These are phyloP conservation scores for Drosophila robusta DNA, from an alignment of 2,888 invertebrate genomes.

Conservation along the genomic window DNA sequence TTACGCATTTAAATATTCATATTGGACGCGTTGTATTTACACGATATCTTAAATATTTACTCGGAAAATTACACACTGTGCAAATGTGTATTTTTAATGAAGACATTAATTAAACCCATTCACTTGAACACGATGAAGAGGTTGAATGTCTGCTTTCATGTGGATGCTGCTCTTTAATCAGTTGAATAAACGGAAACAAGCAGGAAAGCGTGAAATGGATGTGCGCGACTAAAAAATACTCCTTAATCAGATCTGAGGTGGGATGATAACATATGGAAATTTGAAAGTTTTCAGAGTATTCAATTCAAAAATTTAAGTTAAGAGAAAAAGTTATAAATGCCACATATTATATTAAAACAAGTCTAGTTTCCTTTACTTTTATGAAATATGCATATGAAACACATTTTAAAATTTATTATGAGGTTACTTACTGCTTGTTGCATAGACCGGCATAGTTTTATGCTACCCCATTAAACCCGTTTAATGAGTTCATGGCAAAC, in stretches of 20 bases:
- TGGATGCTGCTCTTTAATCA: slow-evolving; percentile 23
- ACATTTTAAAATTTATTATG: background rate
- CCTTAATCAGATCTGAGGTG: background rate
- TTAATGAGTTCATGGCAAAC: background rate
- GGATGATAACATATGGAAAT: background rate
- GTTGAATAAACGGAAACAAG: slow-evolving; percentile 12
- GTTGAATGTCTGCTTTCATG: slow-evolving; percentile 10
- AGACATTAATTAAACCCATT: slow-evolving; percentile 49
- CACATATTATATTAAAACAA: too few species aligned
- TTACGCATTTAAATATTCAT: slow-evolving; percentile 51
- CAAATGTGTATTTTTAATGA: slow-evolving; percentile 46
- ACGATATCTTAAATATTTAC: slow-evolving; percentile 48
- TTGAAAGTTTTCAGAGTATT: too few species aligned
- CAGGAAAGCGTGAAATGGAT: background rate
- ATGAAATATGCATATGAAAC: too few species aligned
- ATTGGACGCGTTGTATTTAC: slow-evolving; percentile 6
- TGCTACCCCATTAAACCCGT: background rate
- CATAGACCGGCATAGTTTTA: background rate
- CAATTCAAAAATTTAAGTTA: too few species aligned
- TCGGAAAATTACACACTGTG: slow-evolving; percentile 43
- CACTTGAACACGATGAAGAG: background rate
- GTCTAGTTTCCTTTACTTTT: too few species aligned
- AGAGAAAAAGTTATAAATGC: too few species aligned
- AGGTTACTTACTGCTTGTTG: too few species aligned
- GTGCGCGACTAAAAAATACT: background rate